These are phyloP conservation scores for Galeopterus variegatus DNA, from an alignment of 2,113 vertebrate species.

Conservation along the genomic window DNA sequence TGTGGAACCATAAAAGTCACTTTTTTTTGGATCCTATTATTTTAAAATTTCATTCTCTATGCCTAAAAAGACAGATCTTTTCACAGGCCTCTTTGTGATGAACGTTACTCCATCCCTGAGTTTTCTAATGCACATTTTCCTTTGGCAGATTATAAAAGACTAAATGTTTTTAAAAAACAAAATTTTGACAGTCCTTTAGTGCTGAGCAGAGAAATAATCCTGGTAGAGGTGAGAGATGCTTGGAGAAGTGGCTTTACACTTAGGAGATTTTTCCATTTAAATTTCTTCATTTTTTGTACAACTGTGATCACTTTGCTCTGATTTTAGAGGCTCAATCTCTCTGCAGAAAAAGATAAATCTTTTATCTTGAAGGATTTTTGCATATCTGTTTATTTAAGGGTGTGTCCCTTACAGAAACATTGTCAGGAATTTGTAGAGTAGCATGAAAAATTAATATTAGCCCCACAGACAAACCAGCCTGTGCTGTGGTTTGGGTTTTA, in stretches of 20 bases:
- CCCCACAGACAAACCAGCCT: neutral
- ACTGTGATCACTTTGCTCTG: neutral
- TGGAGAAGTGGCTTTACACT: neutral
- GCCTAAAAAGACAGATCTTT: neutral
- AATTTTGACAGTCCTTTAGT: neutral
- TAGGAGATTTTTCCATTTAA: neutral
- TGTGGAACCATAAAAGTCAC: neutral
- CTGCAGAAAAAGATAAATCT: neutral
- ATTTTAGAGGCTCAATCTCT: neutral
- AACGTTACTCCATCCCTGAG: neutral
- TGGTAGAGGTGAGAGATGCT: neutral
- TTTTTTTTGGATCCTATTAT: neutral
- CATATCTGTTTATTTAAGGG: constrained; percentile 48
- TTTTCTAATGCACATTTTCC: neutral
- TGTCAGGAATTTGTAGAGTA: constrained; percentile 10
- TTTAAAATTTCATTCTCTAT: neutral
- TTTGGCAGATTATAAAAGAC: neutral
- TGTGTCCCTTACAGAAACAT: neutral
- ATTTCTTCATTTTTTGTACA: neutral
- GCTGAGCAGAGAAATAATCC: neutral
- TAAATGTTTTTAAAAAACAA: neutral
- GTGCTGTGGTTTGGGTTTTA: constrained; percentile 63
- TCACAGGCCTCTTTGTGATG: neutral
- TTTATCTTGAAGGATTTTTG: constrained; percentile 19
- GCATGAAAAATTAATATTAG: neutral